Conservation (phyloP, 2,113 vertebrate genomes). For the Loxodonta africana region DNA sequence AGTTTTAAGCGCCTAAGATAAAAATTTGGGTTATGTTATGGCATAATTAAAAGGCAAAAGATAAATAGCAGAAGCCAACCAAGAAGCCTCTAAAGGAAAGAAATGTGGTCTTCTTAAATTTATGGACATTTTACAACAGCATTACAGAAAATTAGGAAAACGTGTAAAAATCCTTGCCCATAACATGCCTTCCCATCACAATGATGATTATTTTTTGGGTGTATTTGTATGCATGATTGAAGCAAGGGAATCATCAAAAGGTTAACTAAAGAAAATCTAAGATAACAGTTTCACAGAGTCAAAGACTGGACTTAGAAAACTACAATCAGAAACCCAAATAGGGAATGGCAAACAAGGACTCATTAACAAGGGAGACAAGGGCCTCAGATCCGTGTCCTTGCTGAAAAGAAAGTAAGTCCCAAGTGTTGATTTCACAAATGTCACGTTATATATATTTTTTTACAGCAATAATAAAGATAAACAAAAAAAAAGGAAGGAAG, state of each 20-base stretch:
- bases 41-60: constrained; percentile 10
- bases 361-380: too few relatives aligned
- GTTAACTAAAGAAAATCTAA: constrained; percentile 7
- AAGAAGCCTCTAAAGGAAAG: constrained; percentile 13
- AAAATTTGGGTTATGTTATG: constrained; percentile 5
- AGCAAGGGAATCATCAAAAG: neutral
- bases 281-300: constrained; percentile 47
- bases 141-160: neutral
- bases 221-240: neutral
- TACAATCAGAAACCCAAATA: too few relatives aligned
- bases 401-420: neutral
- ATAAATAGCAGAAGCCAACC: constrained; percentile 36
- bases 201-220: neutral
- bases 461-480: too few relatives aligned
- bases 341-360: too few relatives aligned
- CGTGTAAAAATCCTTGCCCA: neutral
- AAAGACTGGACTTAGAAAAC: constrained; percentile 16
- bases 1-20: constrained; percentile 28
- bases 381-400: neutral
- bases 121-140: neutral
- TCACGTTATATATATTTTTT: too few relatives aligned
- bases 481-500: too few relatives aligned
- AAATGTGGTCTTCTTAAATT: neutral
- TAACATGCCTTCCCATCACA: neutral
- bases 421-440: too few relatives aligned